A percentile compares a stretch with the other conserved stretches of the same genome.
phyloP scores from a whole-genome alignment of 2,888 invertebrate genomes.

The Baccha elongata region DNA sequence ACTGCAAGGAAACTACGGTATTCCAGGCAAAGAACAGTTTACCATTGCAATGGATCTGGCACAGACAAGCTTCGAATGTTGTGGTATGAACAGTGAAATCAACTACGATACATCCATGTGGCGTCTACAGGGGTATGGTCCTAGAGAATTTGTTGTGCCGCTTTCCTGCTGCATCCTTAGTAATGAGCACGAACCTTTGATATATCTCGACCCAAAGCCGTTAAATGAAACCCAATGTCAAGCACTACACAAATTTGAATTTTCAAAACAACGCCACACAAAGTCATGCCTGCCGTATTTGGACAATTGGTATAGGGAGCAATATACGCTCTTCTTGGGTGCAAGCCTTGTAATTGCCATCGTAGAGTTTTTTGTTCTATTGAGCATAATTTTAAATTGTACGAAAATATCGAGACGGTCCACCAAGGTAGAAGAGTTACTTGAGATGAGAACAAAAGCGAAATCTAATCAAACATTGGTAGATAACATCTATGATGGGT shows the following conservation, averaged over 20 bases:
- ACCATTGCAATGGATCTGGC: constrained; percentile 92
- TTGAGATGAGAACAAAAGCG: constrained; percentile 73
- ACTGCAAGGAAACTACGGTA: constrained; percentile 89
- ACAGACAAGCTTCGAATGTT: constrained; percentile 89
- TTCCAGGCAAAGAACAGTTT: constrained; percentile 87
- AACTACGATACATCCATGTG: constrained; percentile 92
- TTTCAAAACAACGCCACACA: constrained; percentile 79
- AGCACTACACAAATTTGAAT: constrained; percentile 80
- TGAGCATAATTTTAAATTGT: constrained; percentile 88
- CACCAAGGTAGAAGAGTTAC: constrained; percentile 74
- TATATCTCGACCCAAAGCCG: constrained; percentile 90
- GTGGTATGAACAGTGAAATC: constrained; percentile 89
- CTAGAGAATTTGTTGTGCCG: constrained; percentile 87
- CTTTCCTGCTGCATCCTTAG: constrained; percentile 88
- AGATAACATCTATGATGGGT: constrained; percentile 80
- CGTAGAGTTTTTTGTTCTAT: constrained; percentile 88
- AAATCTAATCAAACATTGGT: constrained; percentile 78
- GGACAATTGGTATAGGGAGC: constrained; percentile 90
- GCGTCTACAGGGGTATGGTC: constrained; percentile 89
- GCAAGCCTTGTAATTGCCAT: constrained; percentile 87
- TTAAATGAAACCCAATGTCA: constrained; percentile 89
- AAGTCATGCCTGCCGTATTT: constrained; percentile 86
- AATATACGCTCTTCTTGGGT: constrained; percentile 87
- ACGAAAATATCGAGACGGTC: constrained; percentile 83
- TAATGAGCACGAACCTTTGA: constrained; percentile 83